Conservation (phyloP, 2,888 invertebrate genomes). For the Ennomos erosarius region DNA sequence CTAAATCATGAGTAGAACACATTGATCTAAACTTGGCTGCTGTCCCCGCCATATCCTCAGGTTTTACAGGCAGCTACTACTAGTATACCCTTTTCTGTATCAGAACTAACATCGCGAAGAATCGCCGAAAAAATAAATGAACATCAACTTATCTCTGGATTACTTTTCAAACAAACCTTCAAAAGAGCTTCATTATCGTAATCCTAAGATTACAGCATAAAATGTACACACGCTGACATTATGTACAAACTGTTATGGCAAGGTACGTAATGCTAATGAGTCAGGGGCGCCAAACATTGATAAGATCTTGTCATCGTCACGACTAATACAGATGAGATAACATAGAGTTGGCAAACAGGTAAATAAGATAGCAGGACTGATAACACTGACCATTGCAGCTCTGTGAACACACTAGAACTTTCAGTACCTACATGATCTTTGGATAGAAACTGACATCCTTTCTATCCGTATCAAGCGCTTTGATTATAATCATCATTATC, state of each 20-base stretch:
- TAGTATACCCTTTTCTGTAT: too few species aligned
- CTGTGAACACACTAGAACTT: too few species aligned
- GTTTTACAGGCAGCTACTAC: too few species aligned
- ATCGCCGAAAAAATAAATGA: too few species aligned
- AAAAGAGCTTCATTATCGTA: neutral
- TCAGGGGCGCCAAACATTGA: conserved; percentile 40
- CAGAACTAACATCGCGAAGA: too few species aligned
- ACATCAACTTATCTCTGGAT: neutral
- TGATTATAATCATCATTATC: too few species aligned
- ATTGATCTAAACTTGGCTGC: too few species aligned
- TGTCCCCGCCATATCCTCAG: too few species aligned
- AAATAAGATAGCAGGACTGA: conserved; percentile 16
- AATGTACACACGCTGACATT: conserved; percentile 2
- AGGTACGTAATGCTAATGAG: conserved; percentile 29
- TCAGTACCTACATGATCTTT: conserved; percentile 1
- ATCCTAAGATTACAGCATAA: conserved; percentile 3
- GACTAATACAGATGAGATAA: conserved; percentile 34
- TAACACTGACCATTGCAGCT: conserved; percentile 24
- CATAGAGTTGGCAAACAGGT: conserved; percentile 22
- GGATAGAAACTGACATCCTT: too few species aligned
- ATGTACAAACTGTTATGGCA: conserved; percentile 11
- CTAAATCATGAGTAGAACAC: too few species aligned
- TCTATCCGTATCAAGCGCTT: too few species aligned
- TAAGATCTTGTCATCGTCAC: conserved; percentile 34
- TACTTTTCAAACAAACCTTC: neutral